Evolutionary conservation across 2,113 vertebrate genomes (phyloP).

Genomic region (Dipodomys ordii): DNA sequence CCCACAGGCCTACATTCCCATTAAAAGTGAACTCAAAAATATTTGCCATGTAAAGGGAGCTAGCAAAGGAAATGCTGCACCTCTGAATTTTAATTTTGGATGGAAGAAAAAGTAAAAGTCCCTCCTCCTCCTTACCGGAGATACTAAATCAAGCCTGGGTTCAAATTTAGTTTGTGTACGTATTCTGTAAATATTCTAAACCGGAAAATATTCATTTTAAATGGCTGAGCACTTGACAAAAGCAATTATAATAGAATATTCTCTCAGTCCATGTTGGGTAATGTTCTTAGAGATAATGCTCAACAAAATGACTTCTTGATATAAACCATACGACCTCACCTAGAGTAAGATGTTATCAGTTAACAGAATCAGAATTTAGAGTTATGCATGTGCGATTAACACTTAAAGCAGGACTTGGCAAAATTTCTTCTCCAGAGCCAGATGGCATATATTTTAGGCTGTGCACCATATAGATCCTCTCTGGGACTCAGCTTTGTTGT

Average conservation of each 20-base stretch:
- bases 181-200: constrained; percentile 27
- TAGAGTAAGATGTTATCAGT: neutral
- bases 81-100: constrained; percentile 21
- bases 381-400: no score
- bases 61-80: constrained; percentile 21
- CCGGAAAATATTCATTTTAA: neutral
- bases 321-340: neutral
- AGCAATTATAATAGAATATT: constrained; percentile 9
- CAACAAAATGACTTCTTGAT: constrained; percentile 43
- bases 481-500: neutral
- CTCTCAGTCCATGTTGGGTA: neutral
- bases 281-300: constrained; percentile 18
- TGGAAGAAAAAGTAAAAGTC: neutral
- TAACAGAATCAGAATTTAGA: neutral
- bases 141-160: neutral
- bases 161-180: neutral
- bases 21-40: constrained; percentile 44
- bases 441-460: neutral
- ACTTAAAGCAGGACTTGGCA: neutral
- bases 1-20: constrained; percentile 43
- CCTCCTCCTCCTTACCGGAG: neutral
- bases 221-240: constrained; percentile 3
- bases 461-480: neutral
- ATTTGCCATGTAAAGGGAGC: constrained; percentile 13
- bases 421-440: neutral